Base-by-base conservation (phyloP, 2,113 vertebrate species). In the Manacus vitellinus region DNA sequence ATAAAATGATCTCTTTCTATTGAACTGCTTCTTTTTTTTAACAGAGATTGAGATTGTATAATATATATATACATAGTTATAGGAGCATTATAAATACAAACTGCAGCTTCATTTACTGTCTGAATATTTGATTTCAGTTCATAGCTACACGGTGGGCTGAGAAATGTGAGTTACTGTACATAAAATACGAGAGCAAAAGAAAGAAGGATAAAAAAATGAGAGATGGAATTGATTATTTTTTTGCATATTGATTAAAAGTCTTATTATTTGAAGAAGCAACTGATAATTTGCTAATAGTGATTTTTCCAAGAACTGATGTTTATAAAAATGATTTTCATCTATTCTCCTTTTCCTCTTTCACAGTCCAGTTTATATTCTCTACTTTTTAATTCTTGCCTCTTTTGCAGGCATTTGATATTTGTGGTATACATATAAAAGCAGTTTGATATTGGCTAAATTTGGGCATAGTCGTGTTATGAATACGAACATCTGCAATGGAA, bases 1-100 rank as follows among this genome's bases (percentile, higher is more conserved):
- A 98, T 98, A 98, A 98, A 99, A 98, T 99, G 98, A 99, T 99
- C 98, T 99, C 98, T 98, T 99, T 99, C 98, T 99, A 99, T 98
- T 98, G 98, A 98, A 97, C 92, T 88, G 68, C 76, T 70, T 85
- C 47, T 68, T 85, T 96, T 75, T 95, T 96, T 94, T 92, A 96
- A 95, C 71, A 85, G 94, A 95, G 90, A 97, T 96, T 52, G 92
- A 95, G 96, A 96, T 78, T 66, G 76, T 93, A 89, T 94, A 85
- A 79, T 85, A 92, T 89, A 79, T 79, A 62, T 92, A 96, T 58
- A 95, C 85, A 88, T 94, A 95, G 94, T 94, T 90, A 97, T 59
- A 95, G 87, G 85, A 86, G 92, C 92, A 96, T 89, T 80, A 92
- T 77, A 94, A 92, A 96, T 88, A 92, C 91, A 91, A 92, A 92